Base-by-base conservation (phyloP, 2,797 vertebrate species). In the Carcharodon carcharias region DNA sequence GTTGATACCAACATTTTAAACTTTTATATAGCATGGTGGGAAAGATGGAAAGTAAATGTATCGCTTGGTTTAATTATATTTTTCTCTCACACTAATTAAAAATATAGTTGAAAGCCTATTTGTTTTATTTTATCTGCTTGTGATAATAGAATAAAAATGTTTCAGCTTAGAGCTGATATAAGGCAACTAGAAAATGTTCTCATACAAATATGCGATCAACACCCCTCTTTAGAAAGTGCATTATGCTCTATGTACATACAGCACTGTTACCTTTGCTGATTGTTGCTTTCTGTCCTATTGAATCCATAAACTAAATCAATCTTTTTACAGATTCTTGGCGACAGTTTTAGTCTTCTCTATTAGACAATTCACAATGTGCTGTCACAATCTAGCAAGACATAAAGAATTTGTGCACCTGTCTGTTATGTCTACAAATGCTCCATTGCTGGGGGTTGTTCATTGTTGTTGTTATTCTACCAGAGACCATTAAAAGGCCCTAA, bases 401-500 rank as follows among this genome's bases (percentile, higher is more conserved):
- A 98, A 97, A 97, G 97, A 96, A 97, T 97, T 97, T 97, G 97
- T 97, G 97, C 97, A 98, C 97, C 98, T 97, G 97, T 97, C 97
- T 97, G 96, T 97, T 96, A 96, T 94, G 96, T 96, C 97, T 97
- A 97, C 96, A 87, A 95, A 97, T 97, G 96, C 96, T 96, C 96
- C 97, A 96, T 97, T 97, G 97, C 97, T 96, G 97, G 96, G 97
- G 97, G 97, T 97, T 56, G 94, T 73, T 97, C 97, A 97, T 97
- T 97, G 98, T 98, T 97, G 98, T 97, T 98, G 98, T 97, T 98
- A 97, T 98, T 98, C 98, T 97, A 97, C 97, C 97, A 97, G 97
- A 98, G 98, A 98, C 98, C 98, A 98, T 98, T 98, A 98, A 98
- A 98, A 98, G 98, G 97, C 97, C 98, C 98, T 98, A 98, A 98